A percentile compares a stretch with the other conserved stretches of the same genome.
phyloP scores from a whole-genome alignment of 2,797 vertebrate genomes.

The Propithecus perrieri region DNA sequence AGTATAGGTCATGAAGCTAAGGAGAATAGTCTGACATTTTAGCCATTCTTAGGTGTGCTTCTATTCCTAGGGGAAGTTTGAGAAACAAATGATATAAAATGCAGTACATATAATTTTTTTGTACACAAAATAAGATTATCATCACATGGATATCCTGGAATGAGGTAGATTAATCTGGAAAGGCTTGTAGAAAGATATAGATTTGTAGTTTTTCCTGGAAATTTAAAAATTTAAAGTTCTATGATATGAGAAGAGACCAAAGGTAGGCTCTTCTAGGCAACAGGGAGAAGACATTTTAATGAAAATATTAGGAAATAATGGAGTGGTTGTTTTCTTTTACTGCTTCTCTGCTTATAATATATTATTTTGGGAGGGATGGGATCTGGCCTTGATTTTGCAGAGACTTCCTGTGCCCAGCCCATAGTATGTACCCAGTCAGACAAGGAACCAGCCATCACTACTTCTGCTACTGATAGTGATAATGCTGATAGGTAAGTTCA shows the following conservation, averaged over 20 bases:
- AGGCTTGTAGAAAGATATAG: not conserved
- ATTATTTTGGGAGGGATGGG: conserved; percentile 59
- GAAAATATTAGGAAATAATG: conserved; percentile 36
- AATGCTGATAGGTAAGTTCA: conserved; percentile 72
- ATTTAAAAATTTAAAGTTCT: conserved; percentile 44
- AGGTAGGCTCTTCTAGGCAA: not conserved
- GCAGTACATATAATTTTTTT: not conserved
- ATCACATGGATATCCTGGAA: not conserved
- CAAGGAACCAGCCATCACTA: conserved; percentile 40
- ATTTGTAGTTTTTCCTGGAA: conserved; percentile 47
- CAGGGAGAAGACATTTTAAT: conserved; percentile 17
- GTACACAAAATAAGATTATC: conserved; percentile 33
- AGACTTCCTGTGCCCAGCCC: conserved; percentile 46
- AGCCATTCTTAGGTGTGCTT: conserved; percentile 36
- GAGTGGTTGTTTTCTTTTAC: conserved; percentile 26
- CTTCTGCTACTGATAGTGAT: conserved; percentile 48
- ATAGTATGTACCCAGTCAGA: not conserved
- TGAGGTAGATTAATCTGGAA: conserved; percentile 34
- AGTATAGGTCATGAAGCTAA: not conserved
- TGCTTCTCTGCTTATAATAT: conserved; percentile 51
- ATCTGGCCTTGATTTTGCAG: conserved; percentile 73
- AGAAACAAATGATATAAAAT: conserved; percentile 33
- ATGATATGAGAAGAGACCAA: not conserved
- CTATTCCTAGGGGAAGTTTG: not conserved
- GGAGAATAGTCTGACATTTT: not conserved